Evolutionary conservation across 2,113 vertebrate genomes (phyloP), one percentile per base, ranked within the genome.

Genomic region (Sorex fumeus): DNA sequence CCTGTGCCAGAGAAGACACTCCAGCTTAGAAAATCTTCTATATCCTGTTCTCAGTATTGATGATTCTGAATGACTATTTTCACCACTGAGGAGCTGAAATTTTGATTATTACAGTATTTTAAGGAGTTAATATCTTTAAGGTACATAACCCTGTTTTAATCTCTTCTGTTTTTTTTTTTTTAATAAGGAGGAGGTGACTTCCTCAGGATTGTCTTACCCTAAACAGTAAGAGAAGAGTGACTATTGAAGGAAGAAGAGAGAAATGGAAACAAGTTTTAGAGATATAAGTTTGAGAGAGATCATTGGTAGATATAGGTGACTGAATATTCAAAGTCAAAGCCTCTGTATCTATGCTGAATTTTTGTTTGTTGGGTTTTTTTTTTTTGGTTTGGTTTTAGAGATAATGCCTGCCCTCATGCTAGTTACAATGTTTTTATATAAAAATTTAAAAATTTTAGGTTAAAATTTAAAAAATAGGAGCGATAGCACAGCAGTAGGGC

Each of bases 81-180:
- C 85, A 47, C 82, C 71, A 30, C 32, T 18, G 36, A 4, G 47
- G 19, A 19, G n/a, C 8, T 86, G 8, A 27, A 30, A 27, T 28
- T 66, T 66, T 27, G 27, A 60, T 66, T 28, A 62, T 62, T 19
- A 6, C 25, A 62, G 15, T 62, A 25, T 88, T 79, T 75, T 50
- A 79, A 43, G 23, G 32, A 87, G 12, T 34, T 12, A 64, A 78
- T 40, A 40, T 40, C 40, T 40, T 36, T 67, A 25, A 53, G 28
- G 32, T 40, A 74, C 25, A 43, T 78, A 16, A 16, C 67, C 28
- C 3, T n/a, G 6, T 91, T 84, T 88, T 88, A 77, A 86, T 23
- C 83, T 60, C 25, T 82, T 78, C 19, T 70, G 40, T 10, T 84
- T 13, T 70, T 91, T 90, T 88, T 75, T 70, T 91, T 90, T 88